Evolutionary conservation across 2,113 vertebrate genomes (phyloP).

Genomic region (Microcebus murinus): DNA sequence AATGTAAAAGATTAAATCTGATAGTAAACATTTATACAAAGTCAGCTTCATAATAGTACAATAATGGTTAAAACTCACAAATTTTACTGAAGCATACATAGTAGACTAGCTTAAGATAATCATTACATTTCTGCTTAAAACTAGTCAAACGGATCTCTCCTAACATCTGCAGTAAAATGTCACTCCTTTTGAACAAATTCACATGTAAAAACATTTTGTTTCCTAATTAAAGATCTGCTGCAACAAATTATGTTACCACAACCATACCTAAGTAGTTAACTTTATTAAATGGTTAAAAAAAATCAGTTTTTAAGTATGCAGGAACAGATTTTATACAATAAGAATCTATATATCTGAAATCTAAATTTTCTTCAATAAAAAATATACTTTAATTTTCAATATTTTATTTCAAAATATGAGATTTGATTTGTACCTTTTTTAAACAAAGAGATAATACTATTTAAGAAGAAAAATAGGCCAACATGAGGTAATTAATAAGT

Average conservation of each 20-base stretch:
- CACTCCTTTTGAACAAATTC: background rate
- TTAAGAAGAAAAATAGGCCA: slow-evolving; percentile 9
- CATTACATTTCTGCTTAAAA: background rate
- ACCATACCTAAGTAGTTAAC: background rate
- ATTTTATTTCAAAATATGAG: slow-evolving; percentile 37
- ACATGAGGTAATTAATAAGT: background rate
- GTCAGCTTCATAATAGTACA: background rate
- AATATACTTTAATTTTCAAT: slow-evolving; percentile 16
- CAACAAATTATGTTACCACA: slow-evolving; percentile 26
- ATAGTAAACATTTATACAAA: slow-evolving; percentile 3
- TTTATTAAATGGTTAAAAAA: background rate
- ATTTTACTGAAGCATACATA: slow-evolving; percentile 1
- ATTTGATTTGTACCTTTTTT: background rate
- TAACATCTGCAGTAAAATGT: slow-evolving; percentile 11
- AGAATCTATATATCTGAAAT: slow-evolving; percentile 33
- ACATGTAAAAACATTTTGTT: slow-evolving; percentile 10
- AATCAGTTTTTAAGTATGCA: slow-evolving; percentile 4
- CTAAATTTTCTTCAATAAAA: slow-evolving; percentile 36
- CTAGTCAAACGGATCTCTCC: background rate
- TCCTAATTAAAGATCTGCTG: slow-evolving; percentile 51
- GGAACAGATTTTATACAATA: slow-evolving; percentile 35
- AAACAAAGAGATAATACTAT: background rate
- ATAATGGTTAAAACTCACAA: slow-evolving; percentile 20
- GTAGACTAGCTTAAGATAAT: background rate
- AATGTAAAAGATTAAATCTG: background rate